Conservation (phyloP, 2,797 vertebrate genomes). For the Otus scops region DNA sequence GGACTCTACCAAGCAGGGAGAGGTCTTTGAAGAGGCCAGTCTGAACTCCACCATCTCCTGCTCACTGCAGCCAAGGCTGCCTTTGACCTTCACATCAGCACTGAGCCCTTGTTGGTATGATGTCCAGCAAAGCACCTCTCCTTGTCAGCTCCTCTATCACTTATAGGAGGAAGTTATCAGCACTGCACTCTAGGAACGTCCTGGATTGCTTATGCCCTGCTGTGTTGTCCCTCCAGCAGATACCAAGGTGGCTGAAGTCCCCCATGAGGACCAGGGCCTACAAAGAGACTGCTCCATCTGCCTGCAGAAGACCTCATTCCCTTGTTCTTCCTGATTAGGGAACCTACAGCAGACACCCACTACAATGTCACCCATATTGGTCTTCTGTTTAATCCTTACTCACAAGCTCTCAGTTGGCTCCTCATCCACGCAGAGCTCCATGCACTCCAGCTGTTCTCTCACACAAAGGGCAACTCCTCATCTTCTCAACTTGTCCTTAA, state of each 20-base stretch:
- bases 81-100: not conserved
- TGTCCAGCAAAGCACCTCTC: not conserved
- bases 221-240: not conserved
- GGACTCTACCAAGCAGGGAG: not conserved
- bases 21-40: not conserved
- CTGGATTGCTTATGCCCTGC: not conserved
- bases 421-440: not conserved
- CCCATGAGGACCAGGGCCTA: not conserved
- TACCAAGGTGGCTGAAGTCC: not conserved
- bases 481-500: not conserved
- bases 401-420: not conserved
- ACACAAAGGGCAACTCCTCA: not conserved
- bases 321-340: not conserved
- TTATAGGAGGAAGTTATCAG: not conserved
- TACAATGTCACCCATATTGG: not conserved
- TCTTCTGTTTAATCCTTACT: not conserved
- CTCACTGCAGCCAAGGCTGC: not conserved
- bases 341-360: not conserved
- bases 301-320: not conserved
- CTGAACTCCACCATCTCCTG: not conserved
- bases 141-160: not conserved
- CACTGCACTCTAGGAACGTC: not conserved
- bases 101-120: fast-evolving
- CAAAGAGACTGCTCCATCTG: not conserved
- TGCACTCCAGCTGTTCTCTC: not conserved